These are phyloP conservation scores for Aphidius colemani DNA, from an alignment of 2,888 invertebrate species.

Conservation along the genomic window DNA sequence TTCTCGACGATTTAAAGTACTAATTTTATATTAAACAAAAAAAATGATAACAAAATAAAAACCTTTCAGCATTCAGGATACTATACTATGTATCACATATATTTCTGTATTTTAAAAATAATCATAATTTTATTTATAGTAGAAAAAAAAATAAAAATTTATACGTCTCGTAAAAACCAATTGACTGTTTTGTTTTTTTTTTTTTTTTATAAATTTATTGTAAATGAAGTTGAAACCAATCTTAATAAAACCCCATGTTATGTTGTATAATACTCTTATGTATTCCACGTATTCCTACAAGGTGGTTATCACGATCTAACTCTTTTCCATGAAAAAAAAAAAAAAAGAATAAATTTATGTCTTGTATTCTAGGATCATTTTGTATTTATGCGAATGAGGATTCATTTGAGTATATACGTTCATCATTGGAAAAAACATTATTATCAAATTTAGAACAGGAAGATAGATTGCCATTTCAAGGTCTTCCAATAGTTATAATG, in stretches of 20 bases:
- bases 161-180: no score
- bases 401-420: conserved; percentile 89
- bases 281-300: no score
- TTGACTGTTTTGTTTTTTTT: neutral
- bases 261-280: no score
- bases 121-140: no score
- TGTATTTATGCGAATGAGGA: conserved; percentile 90
- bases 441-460: conserved; percentile 88
- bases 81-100: conserved; percentile 18
- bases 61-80: no score
- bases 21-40: no score
- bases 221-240: no score
- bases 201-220: neutral
- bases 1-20: no score
- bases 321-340: neutral
- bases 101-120: conserved; percentile 9
- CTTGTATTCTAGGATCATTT: conserved; percentile 69
- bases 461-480: conserved; percentile 83
- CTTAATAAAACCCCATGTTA: no score
- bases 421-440: conserved; percentile 88
- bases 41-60: no score
- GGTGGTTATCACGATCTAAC: no score
- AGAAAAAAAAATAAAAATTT: no score
- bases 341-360: conserved; percentile 11
- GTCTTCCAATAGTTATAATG: conserved; percentile 87